Percentiles rank a stretch among this genome's conserved stretches.
Evolutionary conservation across 2,888 invertebrate genomes (phyloP).

Genomic region (Lycia hirtaria): DNA sequence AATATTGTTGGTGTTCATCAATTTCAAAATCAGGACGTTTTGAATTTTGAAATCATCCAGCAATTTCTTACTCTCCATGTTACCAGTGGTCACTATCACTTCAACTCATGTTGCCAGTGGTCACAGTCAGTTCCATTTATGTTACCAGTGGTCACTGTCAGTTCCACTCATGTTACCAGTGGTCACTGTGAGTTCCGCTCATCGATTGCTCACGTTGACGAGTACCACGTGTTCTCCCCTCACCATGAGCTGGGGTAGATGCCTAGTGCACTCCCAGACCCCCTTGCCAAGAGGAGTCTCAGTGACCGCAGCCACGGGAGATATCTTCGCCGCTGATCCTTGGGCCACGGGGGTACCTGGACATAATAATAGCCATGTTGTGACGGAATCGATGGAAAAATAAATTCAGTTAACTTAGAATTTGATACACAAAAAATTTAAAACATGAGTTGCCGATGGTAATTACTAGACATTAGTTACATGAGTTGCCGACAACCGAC

Average conservation of each 20-base stretch:
- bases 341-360: constrained; percentile 70
- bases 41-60: too few relatives aligned
- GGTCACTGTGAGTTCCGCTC: constrained; percentile 25
- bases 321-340: constrained; percentile 74
- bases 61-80: too few relatives aligned
- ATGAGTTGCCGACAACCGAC: too few relatives aligned
- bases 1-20: too few relatives aligned
- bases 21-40: too few relatives aligned
- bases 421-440: too few relatives aligned
- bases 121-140: not conserved
- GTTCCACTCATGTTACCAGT: not conserved
- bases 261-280: constrained; percentile 88
- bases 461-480: too few relatives aligned
- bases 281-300: constrained; percentile 86
- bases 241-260: constrained; percentile 88
- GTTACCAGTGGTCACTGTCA: not conserved
- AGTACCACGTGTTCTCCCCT: constrained; percentile 92
- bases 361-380: not conserved
- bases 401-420: too few relatives aligned
- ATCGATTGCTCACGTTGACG: constrained; percentile 71
- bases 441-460: too few relatives aligned
- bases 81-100: too few relatives aligned
- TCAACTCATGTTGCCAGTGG: too few relatives aligned
- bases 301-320: constrained; percentile 81
- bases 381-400: not conserved